Evolutionary conservation across 2,888 invertebrate species (phyloP).

Genomic region (Chirona hameri): DNA sequence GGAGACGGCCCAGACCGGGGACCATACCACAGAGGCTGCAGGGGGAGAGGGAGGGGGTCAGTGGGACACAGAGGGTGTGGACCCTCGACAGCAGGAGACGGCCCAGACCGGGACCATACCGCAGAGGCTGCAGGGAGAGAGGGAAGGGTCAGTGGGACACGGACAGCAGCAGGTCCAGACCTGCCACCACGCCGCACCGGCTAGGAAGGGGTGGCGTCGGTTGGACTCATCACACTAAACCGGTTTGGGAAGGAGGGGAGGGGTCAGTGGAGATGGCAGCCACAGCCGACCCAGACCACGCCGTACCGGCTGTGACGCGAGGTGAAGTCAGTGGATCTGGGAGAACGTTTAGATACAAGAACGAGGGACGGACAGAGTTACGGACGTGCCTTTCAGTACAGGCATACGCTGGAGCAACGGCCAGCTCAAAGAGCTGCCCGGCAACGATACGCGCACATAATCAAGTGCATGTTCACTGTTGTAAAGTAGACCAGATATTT

Average conservation of each 20-base stretch:
- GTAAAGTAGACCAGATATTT: too few species aligned
- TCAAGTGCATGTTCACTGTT: too few species aligned
- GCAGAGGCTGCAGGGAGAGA: slow-evolving; percentile 48
- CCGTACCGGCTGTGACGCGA: slow-evolving; percentile 48
- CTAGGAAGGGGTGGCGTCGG: too few species aligned
- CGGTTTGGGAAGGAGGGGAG: too few species aligned
- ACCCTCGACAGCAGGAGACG: slow-evolving; percentile 53
- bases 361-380: too few species aligned
- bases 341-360: too few species aligned
- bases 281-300: slow-evolving; percentile 43
- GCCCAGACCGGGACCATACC: slow-evolving; percentile 53
- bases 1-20: slow-evolving; percentile 52
- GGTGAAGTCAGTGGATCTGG: neutral
- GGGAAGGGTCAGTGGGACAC: neutral
- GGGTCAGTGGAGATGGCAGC: too few species aligned
- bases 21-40: slow-evolving; percentile 51
- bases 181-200: neutral
- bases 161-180: neutral
- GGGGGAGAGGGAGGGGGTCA: slow-evolving; percentile 33
- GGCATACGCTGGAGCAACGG: too few species aligned
- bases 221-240: too few species aligned
- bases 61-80: slow-evolving; percentile 51
- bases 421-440: too few species aligned
- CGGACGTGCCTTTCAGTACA: too few species aligned
- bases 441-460: too few species aligned